Base-by-base conservation (phyloP, 2,888 invertebrate genomes). In the Morinoia aosen region DNA sequence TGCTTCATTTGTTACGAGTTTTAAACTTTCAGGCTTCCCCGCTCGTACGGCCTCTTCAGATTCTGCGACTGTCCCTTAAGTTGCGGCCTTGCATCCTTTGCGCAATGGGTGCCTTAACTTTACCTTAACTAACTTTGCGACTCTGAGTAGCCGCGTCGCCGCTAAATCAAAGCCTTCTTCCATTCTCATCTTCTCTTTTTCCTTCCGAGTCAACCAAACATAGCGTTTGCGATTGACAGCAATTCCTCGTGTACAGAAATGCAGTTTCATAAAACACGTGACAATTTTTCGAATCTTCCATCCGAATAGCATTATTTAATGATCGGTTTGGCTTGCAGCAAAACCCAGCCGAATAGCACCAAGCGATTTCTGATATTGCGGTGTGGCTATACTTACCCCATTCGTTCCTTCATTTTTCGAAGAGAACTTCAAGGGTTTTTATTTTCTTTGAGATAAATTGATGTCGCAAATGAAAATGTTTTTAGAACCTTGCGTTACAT, bases 1-100 rank as follows among this genome's bases (percentile, higher is more conserved):
- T 93, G 7, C 48, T 93, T 93, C 93, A 93, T 93, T 57, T 93
- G 93, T 93, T 57, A 25, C 57, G 33, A 93, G 57, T 93, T 93
- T 93, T 57, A 56, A 93, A 93, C 57, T 93, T 56, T 93, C 2
- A 57, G 93, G 58, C 93, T 93, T 57, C 93, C 57, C 40, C 25
- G 93, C n/a, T 19, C 93, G 93, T 39, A 33, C 93, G 57, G 33
- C 93, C 93, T 93, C 93, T 93, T 93, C 57, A 57, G 56, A 93
- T 93, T 56, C 57, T 93, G 93, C 14, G 25, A 56, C 57, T 93
- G 93, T 93, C 93, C 57, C n/a, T 90, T 33, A 57, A 57, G 93
- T 93, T 57, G 93, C 12, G 57, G 93, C 16, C 57, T 11, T 57
- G 93, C 57, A 93, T 56, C 93, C 93, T 93, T 93, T 39, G 57